Percentiles rank a stretch among this genome's conserved stretches.
phyloP scores from a whole-genome alignment of 2,888 invertebrate genomes.

The Nomada ruficornis region DNA sequence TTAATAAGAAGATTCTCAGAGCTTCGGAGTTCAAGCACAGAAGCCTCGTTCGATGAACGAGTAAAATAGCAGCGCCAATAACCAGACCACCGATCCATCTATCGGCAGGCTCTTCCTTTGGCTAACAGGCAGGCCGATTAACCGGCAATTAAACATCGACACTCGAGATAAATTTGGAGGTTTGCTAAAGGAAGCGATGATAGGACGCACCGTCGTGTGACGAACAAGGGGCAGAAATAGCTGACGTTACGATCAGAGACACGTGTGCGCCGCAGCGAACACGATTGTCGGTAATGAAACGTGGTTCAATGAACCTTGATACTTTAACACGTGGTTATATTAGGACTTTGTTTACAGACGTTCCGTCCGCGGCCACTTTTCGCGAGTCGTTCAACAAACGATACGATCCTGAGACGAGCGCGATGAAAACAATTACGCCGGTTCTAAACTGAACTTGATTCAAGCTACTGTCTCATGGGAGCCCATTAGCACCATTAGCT shows the following conservation, averaged over 20 bases:
- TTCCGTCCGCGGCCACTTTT: conserved; percentile 17
- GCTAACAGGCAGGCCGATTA: background rate
- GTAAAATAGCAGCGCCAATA: too few species aligned
- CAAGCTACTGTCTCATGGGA: too few species aligned
- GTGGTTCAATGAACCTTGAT: conserved; percentile 33
- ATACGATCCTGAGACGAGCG: conserved; percentile 8
- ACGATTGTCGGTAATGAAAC: conserved; percentile 27
- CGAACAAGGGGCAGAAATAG: conserved; percentile 12
- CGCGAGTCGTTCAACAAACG: conserved; percentile 27
- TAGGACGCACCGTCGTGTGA: background rate
- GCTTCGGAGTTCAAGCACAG: too few species aligned
- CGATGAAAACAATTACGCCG: conserved; percentile 3
- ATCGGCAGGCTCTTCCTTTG: background rate
- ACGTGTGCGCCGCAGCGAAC: conserved; percentile 23
- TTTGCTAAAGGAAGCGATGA: conserved; percentile 3
- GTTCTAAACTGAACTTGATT: background rate
- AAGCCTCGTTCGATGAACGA: background rate
- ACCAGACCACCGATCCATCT: background rate
- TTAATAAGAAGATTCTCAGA: too few species aligned
- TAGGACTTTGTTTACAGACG: conserved; percentile 35
- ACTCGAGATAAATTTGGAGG: conserved; percentile 4
- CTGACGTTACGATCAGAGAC: conserved; percentile 16
- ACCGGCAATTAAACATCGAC: conserved; percentile 9
- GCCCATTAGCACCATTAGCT: too few species aligned
- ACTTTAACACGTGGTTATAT: conserved; percentile 39